Percentiles rank a stretch among this genome's conserved stretches.
These are phyloP conservation scores for Litoditis marina DNA, from an alignment of 2,888 invertebrate genomes.

Conservation along the genomic window DNA sequence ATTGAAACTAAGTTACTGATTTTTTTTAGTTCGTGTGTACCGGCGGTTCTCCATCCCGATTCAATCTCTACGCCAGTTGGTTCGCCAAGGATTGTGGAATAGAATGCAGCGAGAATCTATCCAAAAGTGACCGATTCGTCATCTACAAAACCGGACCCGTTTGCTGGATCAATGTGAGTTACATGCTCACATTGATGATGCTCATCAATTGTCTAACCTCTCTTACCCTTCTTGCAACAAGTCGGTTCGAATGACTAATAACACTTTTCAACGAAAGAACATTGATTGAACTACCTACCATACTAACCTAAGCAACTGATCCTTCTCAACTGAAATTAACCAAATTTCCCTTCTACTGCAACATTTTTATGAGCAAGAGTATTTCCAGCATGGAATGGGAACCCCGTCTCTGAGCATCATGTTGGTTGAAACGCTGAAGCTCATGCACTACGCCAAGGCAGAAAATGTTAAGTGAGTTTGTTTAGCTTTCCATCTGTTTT, in stretches of 20 bases:
- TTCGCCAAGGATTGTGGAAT: slow-evolving; percentile 57
- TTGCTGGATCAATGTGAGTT: slow-evolving; percentile 64
- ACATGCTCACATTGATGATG: neutral
- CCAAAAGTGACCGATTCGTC: slow-evolving; percentile 63
- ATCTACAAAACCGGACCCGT: slow-evolving; percentile 65
- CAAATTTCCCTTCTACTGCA: no score
- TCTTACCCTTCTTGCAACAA: no score
- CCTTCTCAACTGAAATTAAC: no score
- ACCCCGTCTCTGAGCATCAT: slow-evolving; percentile 91
- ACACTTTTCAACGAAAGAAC: no score
- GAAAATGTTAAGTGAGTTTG: slow-evolving; percentile 70
- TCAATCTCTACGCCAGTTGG: slow-evolving; percentile 63
- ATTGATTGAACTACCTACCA: no score
- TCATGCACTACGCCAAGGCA: slow-evolving; percentile 86
- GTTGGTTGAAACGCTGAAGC: slow-evolving; percentile 89
- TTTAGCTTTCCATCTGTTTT: no score
- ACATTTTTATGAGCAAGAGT: no score
- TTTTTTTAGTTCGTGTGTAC: slow-evolving; percentile 65
- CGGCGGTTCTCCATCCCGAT: slow-evolving; percentile 64
- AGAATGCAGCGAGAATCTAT: slow-evolving; percentile 59
- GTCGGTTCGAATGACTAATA: no score
- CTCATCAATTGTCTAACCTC: neutral
- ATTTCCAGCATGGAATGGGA: slow-evolving; percentile 93
- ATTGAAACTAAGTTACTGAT: neutral
- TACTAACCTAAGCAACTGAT: no score